Evolutionary conservation across 2,797 vertebrate genomes (phyloP).

Genomic region (Crenuchus spilurus): DNA sequence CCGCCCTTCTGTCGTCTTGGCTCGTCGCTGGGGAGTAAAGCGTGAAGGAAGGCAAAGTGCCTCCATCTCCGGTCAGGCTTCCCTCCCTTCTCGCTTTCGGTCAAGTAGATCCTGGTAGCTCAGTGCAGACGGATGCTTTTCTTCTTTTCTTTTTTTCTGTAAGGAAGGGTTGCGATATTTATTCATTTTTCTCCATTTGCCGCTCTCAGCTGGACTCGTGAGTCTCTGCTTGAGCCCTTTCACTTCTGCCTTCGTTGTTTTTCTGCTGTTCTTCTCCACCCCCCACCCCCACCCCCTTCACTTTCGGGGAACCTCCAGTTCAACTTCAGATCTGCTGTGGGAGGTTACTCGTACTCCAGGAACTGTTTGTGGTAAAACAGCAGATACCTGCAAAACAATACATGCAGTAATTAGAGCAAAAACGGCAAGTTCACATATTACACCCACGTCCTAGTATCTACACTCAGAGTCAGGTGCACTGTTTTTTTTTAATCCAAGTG

Average conservation of each 20-base stretch:
- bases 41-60: background rate
- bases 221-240: no score
- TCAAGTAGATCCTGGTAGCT: conserved; percentile 77
- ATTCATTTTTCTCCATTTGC: background rate
- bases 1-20: background rate
- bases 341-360: conserved; percentile 87
- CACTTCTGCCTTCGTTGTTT: background rate
- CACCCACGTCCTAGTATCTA: no score
- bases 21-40: background rate
- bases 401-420: no score
- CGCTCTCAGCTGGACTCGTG: no score
- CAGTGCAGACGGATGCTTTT: conserved; percentile 66
- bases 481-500: no score
- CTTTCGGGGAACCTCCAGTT: background rate
- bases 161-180: no score
- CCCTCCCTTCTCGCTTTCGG: conserved; percentile 68
- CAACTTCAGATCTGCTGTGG: conserved; percentile 46
- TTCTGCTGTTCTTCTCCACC: conserved; percentile 58
- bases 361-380: conserved; percentile 92
- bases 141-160: conserved; percentile 57
- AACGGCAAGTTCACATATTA: no score
- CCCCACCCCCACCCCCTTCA: conserved; percentile 41
- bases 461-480: no score
- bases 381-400: conserved; percentile 81
- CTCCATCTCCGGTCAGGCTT: conserved; percentile 53